Base-by-base conservation (phyloP, 2,113 vertebrate species). In the Todiramphus chloris region DNA sequence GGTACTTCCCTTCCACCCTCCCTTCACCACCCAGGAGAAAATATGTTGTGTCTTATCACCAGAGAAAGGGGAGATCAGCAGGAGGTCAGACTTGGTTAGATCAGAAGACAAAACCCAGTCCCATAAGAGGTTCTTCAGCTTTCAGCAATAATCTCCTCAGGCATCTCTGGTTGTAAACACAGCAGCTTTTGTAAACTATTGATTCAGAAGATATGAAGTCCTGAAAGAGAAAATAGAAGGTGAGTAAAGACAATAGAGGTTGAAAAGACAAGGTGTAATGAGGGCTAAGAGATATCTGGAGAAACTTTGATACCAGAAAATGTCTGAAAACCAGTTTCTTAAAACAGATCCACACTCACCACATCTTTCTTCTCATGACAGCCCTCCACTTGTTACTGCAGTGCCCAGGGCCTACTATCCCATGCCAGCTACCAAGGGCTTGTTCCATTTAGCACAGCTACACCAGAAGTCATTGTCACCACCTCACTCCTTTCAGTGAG, bases 401-500 rank as follows among this genome's bases (percentile, higher is more conserved):
- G 33, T 17, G 23, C 7, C 39, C 44, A 68, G 31, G 18, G 28
- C 16, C 44, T 88, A 50, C 11, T 10, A 51, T 33, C 7, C 46
- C 23, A 24, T 68, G 20, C 3, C 43, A 83, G 16, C 12, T 35
- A 2, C 5, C 24, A n/a, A 33, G 31, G 35, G 9, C n/a, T 64
- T 37, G 24, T 10, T 33, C 39, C 11, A 44, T 37, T 55, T 33
- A 78, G 17, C 6, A 51, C 33, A 80, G 10, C 21, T 37, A 17
- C 28, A 48, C 3, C 10, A 83, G n/a, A 75, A 67, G 24, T n/a
- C 13, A 13, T 3, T 18, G 10, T 13, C 30, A 75, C 37, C 28
- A 66, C 5, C 6, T 17, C 0, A 1, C 7, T 70, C 16, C 18
- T 63, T 17, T 70, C 44, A 67, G 4, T 2, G 18, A 28, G 4